Evolutionary conservation across 1,140 invertebrate genomes (phyloP).

Genomic region (Hyphantria cunea): DNA sequence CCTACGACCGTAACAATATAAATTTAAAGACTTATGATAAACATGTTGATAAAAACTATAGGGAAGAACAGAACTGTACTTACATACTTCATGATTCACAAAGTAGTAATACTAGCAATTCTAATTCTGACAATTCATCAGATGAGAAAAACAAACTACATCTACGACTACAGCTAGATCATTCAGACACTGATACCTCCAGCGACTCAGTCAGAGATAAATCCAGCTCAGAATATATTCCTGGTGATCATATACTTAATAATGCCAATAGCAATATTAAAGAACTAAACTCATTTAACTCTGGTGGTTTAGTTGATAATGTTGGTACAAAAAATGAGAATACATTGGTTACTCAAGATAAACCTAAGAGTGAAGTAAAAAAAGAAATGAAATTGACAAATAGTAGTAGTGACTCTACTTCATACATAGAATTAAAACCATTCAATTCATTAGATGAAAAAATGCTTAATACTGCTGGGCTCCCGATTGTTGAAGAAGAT

Average conservation of each 20-base stretch:
- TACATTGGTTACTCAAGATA: constrained; percentile 2
- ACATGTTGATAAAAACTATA: constrained; percentile 39
- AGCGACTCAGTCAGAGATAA: constrained; percentile 69
- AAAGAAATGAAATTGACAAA: constrained; percentile 25
- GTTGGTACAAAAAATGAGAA: constrained; percentile 3
- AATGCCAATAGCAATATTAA: neutral
- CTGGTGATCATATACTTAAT: constrained; percentile 52
- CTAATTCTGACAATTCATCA: constrained; percentile 70
- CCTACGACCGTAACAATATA: constrained; percentile 31
- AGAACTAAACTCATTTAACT: neutral
- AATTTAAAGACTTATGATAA: constrained; percentile 40
- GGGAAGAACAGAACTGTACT: constrained; percentile 67
- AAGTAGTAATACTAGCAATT: constrained; percentile 59
- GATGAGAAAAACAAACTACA: constrained; percentile 76
- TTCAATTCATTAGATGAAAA: constrained; percentile 58
- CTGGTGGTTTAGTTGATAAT: constrained; percentile 6
- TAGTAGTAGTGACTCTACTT: constrained; percentile 71
- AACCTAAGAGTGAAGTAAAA: constrained; percentile 37
- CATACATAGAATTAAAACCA: constrained; percentile 67
- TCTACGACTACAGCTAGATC: constrained; percentile 63
- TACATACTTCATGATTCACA: constrained; percentile 70
- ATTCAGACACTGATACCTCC: constrained; percentile 74
- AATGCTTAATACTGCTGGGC: constrained; percentile 56
- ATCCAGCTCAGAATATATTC: constrained; percentile 71
- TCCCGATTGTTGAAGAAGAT: constrained; percentile 42